These are phyloP conservation scores for Perithous albicinctus DNA, from an alignment of 2,888 invertebrate species.

Conservation along the genomic window DNA sequence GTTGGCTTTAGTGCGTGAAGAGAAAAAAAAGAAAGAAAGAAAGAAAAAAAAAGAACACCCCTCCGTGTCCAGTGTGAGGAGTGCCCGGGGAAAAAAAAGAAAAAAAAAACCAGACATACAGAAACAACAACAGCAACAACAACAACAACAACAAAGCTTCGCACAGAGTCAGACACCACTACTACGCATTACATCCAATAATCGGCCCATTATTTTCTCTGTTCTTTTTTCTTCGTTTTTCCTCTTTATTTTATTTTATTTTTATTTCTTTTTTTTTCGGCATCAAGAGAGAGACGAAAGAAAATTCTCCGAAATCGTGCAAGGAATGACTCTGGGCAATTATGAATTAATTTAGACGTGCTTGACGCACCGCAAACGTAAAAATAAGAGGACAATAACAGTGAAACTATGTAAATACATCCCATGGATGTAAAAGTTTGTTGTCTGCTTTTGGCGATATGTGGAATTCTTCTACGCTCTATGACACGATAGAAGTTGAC, in stretches of 20 bases:
- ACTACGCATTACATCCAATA: slow-evolving; percentile 19
- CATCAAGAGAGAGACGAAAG: slow-evolving; percentile 17
- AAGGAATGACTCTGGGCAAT: slow-evolving; percentile 68
- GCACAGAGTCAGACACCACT: slow-evolving; percentile 2
- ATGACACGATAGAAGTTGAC: slow-evolving; percentile 81
- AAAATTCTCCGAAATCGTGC: slow-evolving; percentile 65
- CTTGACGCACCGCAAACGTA: slow-evolving; percentile 74
- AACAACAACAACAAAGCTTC: no score
- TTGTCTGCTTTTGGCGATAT: slow-evolving; percentile 78
- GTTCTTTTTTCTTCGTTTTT: background rate
- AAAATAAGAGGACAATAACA: slow-evolving; percentile 75
- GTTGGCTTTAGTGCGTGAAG: slow-evolving; percentile 72
- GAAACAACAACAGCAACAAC: slow-evolving; percentile 15
- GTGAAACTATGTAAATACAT: slow-evolving; percentile 78
- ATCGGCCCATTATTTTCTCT: slow-evolving; percentile 6
- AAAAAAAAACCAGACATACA: no score
- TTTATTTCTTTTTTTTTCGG: slow-evolving; percentile 14
- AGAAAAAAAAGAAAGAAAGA: slow-evolving; percentile 6
- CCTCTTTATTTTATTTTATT: background rate
- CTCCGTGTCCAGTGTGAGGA: slow-evolving; percentile 13
- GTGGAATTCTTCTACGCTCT: slow-evolving; percentile 81
- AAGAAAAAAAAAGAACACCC: slow-evolving; percentile 19
- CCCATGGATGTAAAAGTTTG: slow-evolving; percentile 81
- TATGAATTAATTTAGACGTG: slow-evolving; percentile 78
- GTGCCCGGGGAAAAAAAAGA: slow-evolving; percentile 16